These are phyloP conservation scores for Archips crataeganus DNA, from an alignment of 2,888 invertebrate species.

Conservation along the genomic window DNA sequence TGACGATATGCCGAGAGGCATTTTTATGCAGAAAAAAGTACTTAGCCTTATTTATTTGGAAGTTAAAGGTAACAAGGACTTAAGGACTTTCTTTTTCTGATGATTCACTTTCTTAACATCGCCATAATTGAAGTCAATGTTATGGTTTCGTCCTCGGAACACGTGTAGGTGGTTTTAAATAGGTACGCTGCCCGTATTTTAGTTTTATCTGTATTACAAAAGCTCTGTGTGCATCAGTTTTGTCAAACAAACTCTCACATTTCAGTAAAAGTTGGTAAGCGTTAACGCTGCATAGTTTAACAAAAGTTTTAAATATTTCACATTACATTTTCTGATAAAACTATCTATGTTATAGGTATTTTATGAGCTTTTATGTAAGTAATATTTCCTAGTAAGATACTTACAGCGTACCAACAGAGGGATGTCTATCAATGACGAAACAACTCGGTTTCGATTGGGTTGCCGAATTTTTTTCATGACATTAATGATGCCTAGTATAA, in stretches of 20 bases:
- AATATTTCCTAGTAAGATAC: too few relatives aligned
- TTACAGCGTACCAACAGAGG: too few relatives aligned
- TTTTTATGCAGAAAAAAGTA: constrained; percentile 35
- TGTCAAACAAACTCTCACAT: constrained; percentile 4
- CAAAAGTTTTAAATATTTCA: neutral
- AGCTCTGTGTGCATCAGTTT: neutral
- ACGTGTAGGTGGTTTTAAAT: constrained; percentile 18
- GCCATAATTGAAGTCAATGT: constrained; percentile 22
- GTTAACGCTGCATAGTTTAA: neutral
- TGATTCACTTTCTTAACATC: constrained; percentile 29
- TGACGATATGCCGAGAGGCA: constrained; percentile 16
- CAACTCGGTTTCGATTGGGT: too few relatives aligned
- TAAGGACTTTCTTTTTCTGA: constrained; percentile 37
- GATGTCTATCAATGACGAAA: too few relatives aligned
- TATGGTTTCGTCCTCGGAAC: constrained; percentile 12
- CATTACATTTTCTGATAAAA: neutral
- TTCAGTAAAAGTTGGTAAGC: constrained; percentile 3
- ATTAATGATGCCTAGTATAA: too few relatives aligned
- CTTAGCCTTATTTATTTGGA: constrained; percentile 40
- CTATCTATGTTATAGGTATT: too few relatives aligned
- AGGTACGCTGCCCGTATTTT: constrained; percentile 6
- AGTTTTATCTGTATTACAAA: neutral
- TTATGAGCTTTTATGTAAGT: too few relatives aligned
- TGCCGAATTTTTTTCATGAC: too few relatives aligned
- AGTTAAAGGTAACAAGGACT: constrained; percentile 15